Evolutionary conservation across 2,113 vertebrate genomes (phyloP).

Genomic region (Tamias sibiricus): DNA sequence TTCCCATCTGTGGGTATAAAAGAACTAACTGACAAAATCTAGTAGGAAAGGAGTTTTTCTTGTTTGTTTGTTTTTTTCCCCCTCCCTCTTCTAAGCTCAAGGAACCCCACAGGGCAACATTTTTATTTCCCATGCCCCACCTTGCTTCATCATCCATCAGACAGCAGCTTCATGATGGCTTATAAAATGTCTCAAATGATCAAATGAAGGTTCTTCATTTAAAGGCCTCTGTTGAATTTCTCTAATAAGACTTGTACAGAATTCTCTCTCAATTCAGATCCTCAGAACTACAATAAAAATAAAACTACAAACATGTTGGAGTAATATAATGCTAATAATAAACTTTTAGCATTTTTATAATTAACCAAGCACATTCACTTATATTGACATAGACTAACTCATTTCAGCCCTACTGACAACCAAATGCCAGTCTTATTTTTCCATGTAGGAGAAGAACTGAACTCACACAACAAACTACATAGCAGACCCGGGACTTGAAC

Average conservation of each 20-base stretch:
- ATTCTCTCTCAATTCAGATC: constrained; percentile 24
- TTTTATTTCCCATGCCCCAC: not conserved
- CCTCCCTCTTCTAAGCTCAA: not conserved
- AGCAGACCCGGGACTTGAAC: not conserved
- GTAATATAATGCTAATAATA: not conserved
- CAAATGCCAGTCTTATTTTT: not conserved
- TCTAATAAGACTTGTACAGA: not conserved
- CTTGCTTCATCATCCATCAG: not conserved
- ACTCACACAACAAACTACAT: not conserved
- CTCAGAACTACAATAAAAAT: constrained; percentile 14
- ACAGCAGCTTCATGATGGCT: not conserved
- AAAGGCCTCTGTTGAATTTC: constrained; percentile 49
- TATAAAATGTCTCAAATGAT: constrained; percentile 19
- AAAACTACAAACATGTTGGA: not conserved
- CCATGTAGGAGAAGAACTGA: not conserved
- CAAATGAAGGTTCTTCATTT: constrained; percentile 28
- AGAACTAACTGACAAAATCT: constrained; percentile 8
- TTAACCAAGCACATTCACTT: not conserved
- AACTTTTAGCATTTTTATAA: constrained; percentile 2
- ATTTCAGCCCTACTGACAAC: not conserved
- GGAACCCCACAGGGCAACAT: not conserved
- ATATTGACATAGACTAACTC: not conserved
- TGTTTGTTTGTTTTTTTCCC: not conserved
- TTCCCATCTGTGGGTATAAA: constrained; percentile 11
- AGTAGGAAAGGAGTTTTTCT: not conserved